Conservation (phyloP, 2,797 vertebrate species). For the Sorex maritimensis region DNA sequence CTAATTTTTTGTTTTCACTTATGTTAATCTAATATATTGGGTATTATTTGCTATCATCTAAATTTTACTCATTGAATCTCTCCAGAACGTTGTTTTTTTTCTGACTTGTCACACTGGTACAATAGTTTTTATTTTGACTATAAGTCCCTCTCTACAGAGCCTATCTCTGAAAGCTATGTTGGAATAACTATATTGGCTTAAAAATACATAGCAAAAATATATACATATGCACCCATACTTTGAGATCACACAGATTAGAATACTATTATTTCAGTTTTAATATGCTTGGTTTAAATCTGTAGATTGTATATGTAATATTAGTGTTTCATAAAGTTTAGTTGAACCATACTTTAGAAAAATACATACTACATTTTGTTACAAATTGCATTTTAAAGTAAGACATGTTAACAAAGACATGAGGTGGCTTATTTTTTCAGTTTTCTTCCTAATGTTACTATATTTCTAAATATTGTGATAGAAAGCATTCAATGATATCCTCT, state of each 20-base stretch:
- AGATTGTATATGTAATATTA: background rate
- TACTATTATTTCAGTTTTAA: conserved; percentile 36
- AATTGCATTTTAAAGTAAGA: conserved; percentile 2
- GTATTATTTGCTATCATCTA: background rate
- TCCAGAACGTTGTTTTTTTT: background rate
- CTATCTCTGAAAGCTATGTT: background rate
- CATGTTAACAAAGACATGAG: background rate
- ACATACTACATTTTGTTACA: too few relatives aligned
- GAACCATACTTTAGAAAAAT: background rate
- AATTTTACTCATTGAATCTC: conserved; percentile 32
- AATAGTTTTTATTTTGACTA: background rate
- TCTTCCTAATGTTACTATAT: background rate
- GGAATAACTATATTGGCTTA: background rate
- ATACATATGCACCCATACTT: background rate
- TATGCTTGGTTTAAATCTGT: background rate
- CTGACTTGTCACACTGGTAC: background rate
- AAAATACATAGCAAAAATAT: background rate
- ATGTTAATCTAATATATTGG: background rate
- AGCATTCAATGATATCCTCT: background rate
- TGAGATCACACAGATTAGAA: background rate
- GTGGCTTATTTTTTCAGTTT: conserved; percentile 9
- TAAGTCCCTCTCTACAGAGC: background rate
- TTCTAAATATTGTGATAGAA: conserved; percentile 1
- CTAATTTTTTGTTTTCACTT: conserved; percentile 12
- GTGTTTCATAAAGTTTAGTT: background rate